These are phyloP conservation scores for Phaethon lepturus DNA, from an alignment of 2,113 vertebrate species.

Conservation along the genomic window DNA sequence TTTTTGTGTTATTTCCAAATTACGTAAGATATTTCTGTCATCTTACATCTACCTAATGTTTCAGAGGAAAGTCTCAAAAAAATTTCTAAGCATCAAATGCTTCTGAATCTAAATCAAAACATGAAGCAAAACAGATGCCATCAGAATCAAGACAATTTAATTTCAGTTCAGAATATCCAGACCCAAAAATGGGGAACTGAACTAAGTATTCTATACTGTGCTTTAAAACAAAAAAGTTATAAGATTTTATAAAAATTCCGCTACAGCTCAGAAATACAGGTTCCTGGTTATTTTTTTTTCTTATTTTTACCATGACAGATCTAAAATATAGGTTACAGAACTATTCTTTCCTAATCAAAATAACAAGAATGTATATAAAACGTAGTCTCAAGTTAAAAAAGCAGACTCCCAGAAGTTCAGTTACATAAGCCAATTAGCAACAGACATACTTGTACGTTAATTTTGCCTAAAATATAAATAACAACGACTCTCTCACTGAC, in stretches of 20 bases:
- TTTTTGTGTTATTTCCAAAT: not conserved
- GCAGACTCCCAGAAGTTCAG: not conserved
- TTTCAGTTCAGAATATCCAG: not conserved
- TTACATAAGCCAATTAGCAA: not conserved
- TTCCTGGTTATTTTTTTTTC: not conserved
- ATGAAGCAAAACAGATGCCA: not conserved
- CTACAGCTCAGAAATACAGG: not conserved
- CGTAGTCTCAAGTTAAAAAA: not conserved
- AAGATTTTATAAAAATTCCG: not conserved
- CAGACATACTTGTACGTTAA: not conserved
- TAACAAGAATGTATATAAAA: not conserved
- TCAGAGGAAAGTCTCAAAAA: not conserved
- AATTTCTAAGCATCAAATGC: not conserved
- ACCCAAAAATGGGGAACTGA: not conserved
- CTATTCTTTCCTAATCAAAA: not conserved
- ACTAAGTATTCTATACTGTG: not conserved
- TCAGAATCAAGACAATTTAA: not conserved
- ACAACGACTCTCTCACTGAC: not conserved
- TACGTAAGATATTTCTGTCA: not conserved
- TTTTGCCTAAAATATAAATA: not conserved
- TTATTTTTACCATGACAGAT: not conserved
- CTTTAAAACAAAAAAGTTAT: not conserved
- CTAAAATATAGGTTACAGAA: not conserved
- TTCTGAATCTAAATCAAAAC: not conserved
- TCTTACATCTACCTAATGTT: not conserved